These are phyloP conservation scores for Tokudaia tokunoshimensis DNA, from an alignment of 2,797 vertebrate species.

Conservation along the genomic window DNA sequence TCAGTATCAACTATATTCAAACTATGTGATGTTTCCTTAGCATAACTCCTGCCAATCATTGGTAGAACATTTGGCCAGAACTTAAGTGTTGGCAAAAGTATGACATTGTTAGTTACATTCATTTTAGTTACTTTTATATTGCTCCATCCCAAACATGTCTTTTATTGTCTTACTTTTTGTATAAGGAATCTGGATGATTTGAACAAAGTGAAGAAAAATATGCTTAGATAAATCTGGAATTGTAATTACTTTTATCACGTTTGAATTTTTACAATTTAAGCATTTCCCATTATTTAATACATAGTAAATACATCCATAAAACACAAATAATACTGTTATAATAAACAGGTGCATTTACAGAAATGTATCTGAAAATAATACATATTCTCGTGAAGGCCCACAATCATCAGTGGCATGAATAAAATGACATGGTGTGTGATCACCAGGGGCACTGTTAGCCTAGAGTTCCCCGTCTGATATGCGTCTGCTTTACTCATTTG, in stretches of 20 bases:
- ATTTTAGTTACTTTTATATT: background rate
- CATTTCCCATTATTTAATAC: background rate
- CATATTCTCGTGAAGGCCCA: background rate
- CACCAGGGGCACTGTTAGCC: background rate
- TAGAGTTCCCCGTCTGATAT: background rate
- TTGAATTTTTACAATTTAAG: constrained; percentile 30
- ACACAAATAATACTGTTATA: background rate
- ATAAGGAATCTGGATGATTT: constrained; percentile 21
- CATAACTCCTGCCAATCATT: background rate
- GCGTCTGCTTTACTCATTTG: background rate
- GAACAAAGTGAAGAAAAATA: background rate
- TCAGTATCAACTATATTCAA: background rate
- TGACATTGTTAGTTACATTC: constrained; percentile 18
- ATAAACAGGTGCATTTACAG: background rate
- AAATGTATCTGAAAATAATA: background rate
- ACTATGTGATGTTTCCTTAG: background rate
- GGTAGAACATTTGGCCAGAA: background rate
- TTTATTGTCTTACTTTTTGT: background rate
- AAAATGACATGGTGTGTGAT: background rate
- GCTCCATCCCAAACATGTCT: background rate
- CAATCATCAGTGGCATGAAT: background rate
- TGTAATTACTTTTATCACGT: background rate
- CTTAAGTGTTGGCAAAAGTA: background rate
- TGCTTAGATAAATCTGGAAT: background rate
- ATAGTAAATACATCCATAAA: background rate